Evolutionary conservation across 1,140 invertebrate genomes (phyloP).

Genomic region (Bombus terrestris): DNA sequence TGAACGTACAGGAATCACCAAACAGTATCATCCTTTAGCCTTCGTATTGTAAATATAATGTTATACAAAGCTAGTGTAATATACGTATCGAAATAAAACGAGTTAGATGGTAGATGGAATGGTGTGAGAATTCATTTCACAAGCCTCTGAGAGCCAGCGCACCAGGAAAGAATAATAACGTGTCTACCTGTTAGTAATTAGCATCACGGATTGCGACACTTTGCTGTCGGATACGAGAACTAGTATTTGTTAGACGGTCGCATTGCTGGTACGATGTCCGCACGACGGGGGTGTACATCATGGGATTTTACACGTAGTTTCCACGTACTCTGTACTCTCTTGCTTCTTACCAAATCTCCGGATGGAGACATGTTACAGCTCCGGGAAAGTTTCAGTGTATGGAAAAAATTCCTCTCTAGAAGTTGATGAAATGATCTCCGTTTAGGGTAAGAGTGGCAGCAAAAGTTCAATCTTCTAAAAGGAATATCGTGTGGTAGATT

Average conservation of each 20-base stretch:
- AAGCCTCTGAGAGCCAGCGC: conserved; percentile 70
- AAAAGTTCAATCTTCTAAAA: no score
- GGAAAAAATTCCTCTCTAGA: not conserved
- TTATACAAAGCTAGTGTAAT: conserved; percentile 76
- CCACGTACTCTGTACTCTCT: conserved; percentile 67
- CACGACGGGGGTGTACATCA: conserved; percentile 67
- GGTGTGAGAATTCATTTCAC: conserved; percentile 82
- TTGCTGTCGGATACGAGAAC: conserved; percentile 54
- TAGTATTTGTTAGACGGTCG: conserved; percentile 46
- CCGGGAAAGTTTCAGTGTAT: conserved; percentile 11
- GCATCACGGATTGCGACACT: conserved; percentile 74
- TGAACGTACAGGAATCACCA: not conserved
- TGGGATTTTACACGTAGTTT: conserved; percentile 75
- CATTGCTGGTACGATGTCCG: conserved; percentile 46
- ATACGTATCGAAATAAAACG: conserved; percentile 70
- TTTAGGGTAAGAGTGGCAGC: no score
- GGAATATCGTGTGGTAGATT: no score
- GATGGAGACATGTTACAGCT: not conserved
- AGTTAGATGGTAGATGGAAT: conserved; percentile 73
- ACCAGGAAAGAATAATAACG: conserved; percentile 76
- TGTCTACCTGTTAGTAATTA: conserved; percentile 76
- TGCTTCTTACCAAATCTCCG: conserved; percentile 40
- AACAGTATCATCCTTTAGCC: not conserved
- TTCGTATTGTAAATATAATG: conserved; percentile 73
- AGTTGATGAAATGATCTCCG: not conserved